Evolutionary conservation across 2,888 invertebrate species (phyloP).

Genomic region (Nebria brevicollis): DNA sequence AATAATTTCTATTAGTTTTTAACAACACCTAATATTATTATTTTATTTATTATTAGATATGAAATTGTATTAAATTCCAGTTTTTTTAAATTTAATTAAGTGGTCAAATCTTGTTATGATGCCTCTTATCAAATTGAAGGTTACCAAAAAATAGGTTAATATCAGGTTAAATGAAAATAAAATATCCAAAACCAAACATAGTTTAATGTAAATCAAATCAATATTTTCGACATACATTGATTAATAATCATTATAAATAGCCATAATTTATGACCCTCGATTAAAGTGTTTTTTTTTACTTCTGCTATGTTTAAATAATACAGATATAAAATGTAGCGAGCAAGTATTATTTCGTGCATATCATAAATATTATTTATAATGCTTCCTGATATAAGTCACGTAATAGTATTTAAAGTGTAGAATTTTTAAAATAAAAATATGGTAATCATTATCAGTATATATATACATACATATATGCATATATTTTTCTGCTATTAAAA

Average conservation of each 20-base stretch:
- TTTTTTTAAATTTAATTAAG: background rate
- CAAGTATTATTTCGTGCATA: background rate
- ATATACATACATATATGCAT: background rate
- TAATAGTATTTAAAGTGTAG: background rate
- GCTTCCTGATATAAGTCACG: background rate
- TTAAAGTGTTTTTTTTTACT: background rate
- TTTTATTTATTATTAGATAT: too few species aligned
- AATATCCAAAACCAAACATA: background rate
- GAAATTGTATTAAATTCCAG: too few species aligned
- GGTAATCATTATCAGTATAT: background rate
- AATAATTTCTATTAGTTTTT: too few species aligned
- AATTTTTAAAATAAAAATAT: background rate
- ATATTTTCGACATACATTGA: slow-evolving; percentile 1
- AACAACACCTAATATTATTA: too few species aligned
- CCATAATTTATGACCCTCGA: background rate
- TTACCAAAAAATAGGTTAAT: background rate
- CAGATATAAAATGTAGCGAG: background rate
- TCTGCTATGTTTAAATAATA: background rate
- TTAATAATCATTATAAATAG: background rate
- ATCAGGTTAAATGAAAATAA: background rate
- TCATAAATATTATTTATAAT: background rate
- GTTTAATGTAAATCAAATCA: background rate
- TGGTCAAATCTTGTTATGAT: background rate
- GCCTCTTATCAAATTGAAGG: background rate
- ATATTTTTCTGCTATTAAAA: background rate